These are phyloP conservation scores for Meghimatium bilineatum DNA, from an alignment of 2,888 invertebrate species.

Conservation along the genomic window DNA sequence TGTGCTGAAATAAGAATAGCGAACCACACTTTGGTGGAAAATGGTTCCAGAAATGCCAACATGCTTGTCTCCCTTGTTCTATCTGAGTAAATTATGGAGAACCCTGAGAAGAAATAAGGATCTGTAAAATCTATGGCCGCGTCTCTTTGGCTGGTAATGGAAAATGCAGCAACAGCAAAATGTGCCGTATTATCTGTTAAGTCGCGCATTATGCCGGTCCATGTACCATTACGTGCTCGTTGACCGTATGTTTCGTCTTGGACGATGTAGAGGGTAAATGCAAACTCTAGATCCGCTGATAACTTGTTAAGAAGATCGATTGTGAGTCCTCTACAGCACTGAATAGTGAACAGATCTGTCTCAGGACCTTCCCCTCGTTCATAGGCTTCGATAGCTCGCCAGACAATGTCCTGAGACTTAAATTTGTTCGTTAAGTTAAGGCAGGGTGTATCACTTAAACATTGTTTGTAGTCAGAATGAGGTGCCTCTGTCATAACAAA, in stretches of 20 bases:
- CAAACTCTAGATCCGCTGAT: constrained; percentile 89
- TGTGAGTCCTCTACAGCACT: constrained; percentile 89
- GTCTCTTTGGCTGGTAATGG: constrained; percentile 83
- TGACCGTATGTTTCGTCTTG: constrained; percentile 76
- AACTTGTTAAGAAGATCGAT: constrained; percentile 92
- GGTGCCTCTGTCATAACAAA: constrained; percentile 91
- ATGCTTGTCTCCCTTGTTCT: constrained; percentile 77
- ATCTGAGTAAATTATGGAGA: constrained; percentile 88
- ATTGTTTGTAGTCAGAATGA: constrained; percentile 79
- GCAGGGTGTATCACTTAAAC: constrained; percentile 66
- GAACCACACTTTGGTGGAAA: constrained; percentile 92
- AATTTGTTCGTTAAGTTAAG: constrained; percentile 61
- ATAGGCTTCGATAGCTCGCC: constrained; percentile 78
- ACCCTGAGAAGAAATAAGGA: constrained; percentile 93
- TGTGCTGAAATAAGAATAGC: constrained; percentile 92
- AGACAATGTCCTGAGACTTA: constrained; percentile 57
- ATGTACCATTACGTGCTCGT: constrained; percentile 83
- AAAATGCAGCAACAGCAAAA: constrained; percentile 92
- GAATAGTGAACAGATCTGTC: constrained; percentile 66
- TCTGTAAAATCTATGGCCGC: constrained; percentile 91
- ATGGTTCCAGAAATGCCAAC: constrained; percentile 92
- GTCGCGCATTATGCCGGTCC: constrained; percentile 93
- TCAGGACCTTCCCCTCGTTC: constrained; percentile 61
- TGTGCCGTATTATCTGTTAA: constrained; percentile 92
- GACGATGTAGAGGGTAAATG: constrained; percentile 91